These are phyloP conservation scores for Dasypus novemcinctus DNA, from an alignment of 2,113 vertebrate genomes.

Conservation along the genomic window DNA sequence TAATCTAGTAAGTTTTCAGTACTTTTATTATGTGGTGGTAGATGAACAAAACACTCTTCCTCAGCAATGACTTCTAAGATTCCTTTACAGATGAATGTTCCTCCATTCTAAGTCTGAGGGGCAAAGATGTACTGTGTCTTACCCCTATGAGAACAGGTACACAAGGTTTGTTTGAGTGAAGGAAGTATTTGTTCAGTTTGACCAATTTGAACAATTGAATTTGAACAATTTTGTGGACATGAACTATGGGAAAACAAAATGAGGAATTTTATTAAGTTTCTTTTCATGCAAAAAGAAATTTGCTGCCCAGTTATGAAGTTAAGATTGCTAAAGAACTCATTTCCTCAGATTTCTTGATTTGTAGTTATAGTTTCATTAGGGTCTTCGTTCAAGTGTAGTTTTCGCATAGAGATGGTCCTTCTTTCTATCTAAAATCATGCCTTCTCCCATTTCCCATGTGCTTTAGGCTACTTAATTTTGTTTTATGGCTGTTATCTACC, in stretches of 20 bases:
- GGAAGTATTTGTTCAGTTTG: not conserved
- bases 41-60: not conserved
- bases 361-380: not conserved
- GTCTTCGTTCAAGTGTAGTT: not conserved
- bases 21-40: not conserved
- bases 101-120: not conserved
- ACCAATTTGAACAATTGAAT: not conserved
- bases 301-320: not conserved
- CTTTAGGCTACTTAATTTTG: not conserved
- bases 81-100: not conserved
- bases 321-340: not conserved
- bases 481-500: not conserved
- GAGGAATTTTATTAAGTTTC: not conserved
- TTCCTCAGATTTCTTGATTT: not conserved
- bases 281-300: not conserved
- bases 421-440: not conserved
- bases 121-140: fast-evolving
- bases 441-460: no score
- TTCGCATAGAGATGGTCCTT: not conserved
- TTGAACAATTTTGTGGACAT: not conserved
- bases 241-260: not conserved
- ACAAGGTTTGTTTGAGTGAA: not conserved
- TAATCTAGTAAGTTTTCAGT: not conserved
- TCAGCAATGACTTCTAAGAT: not conserved
- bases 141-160: not conserved